These are phyloP conservation scores for Coremacera marginata DNA, from an alignment of 2,888 invertebrate species.

Conservation along the genomic window DNA sequence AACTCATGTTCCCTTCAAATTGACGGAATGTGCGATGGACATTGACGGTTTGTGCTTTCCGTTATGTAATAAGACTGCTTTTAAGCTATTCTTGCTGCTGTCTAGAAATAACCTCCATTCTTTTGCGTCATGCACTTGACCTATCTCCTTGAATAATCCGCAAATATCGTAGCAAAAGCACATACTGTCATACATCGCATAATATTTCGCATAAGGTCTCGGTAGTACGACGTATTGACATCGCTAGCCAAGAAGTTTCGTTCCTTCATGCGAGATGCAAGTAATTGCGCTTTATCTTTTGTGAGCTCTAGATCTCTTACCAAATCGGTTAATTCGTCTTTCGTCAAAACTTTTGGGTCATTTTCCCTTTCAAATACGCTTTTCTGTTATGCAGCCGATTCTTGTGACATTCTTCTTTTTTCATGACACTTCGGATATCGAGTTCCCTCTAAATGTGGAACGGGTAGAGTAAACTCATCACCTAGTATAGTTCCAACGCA, in stretches of 20 bases:
- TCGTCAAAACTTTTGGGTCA: neutral
- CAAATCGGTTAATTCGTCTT: neutral
- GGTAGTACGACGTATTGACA: neutral
- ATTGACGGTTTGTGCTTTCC: neutral
- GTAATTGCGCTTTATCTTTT: neutral
- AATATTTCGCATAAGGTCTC: neutral
- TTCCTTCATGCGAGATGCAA: neutral
- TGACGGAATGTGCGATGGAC: neutral
- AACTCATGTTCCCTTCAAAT: neutral
- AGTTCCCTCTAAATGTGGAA: constrained; percentile 17
- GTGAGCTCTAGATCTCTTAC: neutral
- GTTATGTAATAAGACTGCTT: neutral
- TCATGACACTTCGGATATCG: neutral
- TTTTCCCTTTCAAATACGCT: neutral
- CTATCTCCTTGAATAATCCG: neutral
- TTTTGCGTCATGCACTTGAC: neutral
- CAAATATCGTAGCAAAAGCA: neutral
- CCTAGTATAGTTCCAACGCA: constrained; percentile 7
- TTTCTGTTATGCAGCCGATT: neutral
- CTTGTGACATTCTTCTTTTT: neutral
- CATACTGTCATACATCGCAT: neutral
- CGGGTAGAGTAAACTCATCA: constrained; percentile 6
- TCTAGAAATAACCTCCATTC: neutral
- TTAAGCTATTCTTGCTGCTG: neutral
- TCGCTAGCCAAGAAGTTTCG: neutral